phyloP scores from a whole-genome alignment of 2,113 vertebrate genomes.

The Neolamprologus modestus region DNA sequence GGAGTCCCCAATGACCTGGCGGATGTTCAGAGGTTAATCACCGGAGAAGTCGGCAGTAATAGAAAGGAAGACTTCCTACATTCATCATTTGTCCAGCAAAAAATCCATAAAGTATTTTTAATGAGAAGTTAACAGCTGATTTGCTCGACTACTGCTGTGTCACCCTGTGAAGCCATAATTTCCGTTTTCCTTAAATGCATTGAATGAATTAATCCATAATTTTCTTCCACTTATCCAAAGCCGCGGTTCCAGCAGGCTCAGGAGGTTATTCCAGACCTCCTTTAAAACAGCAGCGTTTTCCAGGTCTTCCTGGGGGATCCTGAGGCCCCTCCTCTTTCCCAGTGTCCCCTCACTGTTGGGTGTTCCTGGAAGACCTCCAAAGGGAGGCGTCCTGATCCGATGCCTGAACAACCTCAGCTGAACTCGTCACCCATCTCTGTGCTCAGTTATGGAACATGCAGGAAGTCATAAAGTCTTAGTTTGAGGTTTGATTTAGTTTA shows the following conservation, averaged over 20 bases:
- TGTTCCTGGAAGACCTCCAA: not conserved
- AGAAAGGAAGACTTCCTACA: not conserved
- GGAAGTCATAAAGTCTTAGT: not conserved
- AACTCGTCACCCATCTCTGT: not conserved
- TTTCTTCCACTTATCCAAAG: not conserved
- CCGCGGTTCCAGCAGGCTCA: not conserved
- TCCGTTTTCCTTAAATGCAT: not conserved
- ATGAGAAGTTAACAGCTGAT: not conserved
- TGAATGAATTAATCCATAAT: accelerated
- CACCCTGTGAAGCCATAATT: not conserved
- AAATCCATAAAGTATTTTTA: not conserved
- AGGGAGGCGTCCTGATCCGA: not conserved
- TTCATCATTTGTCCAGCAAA: not conserved
- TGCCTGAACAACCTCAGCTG: not conserved
- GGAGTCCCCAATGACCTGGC: not conserved
- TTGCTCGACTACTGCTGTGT: not conserved
- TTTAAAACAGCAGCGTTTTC: not conserved
- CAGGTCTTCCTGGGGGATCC: not conserved
- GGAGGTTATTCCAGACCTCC: not conserved
- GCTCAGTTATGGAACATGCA: not conserved
- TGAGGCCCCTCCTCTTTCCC: not conserved
- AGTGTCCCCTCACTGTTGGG: not conserved
- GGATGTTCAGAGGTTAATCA: not conserved
- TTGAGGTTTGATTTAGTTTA: not conserved
- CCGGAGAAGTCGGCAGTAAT: not conserved